These are phyloP conservation scores for Meiosimyza platycephala DNA, from an alignment of 2,888 invertebrate genomes.

Conservation along the genomic window DNA sequence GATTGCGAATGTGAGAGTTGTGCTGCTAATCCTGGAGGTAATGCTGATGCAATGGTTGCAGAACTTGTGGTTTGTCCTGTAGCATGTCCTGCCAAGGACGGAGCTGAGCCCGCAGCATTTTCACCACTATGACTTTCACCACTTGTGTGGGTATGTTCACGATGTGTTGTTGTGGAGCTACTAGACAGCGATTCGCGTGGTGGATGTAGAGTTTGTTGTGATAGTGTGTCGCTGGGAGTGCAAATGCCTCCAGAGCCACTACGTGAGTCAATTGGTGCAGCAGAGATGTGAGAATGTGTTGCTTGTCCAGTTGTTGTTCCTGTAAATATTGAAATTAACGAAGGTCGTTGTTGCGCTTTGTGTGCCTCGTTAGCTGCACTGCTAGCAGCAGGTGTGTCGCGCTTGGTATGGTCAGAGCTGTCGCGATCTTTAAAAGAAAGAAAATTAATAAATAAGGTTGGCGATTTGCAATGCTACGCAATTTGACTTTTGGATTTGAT, in stretches of 20 bases:
- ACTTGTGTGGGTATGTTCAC: conserved; percentile 64
- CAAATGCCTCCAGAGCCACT: conserved; percentile 66
- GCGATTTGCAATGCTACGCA: neutral
- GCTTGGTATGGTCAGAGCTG: conserved; percentile 65
- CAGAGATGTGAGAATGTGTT: conserved; percentile 64
- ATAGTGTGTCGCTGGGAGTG: conserved; percentile 67
- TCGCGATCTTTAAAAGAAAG: conserved; percentile 58
- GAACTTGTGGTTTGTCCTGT: conserved; percentile 48
- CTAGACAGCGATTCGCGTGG: conserved; percentile 72
- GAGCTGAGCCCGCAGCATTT: conserved; percentile 56
- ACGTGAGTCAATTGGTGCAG: conserved; percentile 65
- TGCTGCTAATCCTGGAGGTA: conserved; percentile 63
- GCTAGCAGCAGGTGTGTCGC: conserved; percentile 65
- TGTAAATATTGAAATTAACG: conserved; percentile 76
- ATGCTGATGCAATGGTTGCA: conserved; percentile 52
- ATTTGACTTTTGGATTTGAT: no score
- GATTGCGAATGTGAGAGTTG: conserved; percentile 68
- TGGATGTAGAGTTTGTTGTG: conserved; percentile 67
- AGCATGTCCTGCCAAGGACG: conserved; percentile 55
- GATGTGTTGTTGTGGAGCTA: conserved; percentile 70
- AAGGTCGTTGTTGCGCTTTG: conserved; percentile 74
- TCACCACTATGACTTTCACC: conserved; percentile 67
- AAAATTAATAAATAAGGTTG: conserved; percentile 37
- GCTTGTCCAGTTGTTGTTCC: conserved; percentile 70
- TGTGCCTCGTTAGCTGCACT: conserved; percentile 69